Conservation (phyloP, 1,140 invertebrate species). For the Odontomachus brunneus region DNA sequence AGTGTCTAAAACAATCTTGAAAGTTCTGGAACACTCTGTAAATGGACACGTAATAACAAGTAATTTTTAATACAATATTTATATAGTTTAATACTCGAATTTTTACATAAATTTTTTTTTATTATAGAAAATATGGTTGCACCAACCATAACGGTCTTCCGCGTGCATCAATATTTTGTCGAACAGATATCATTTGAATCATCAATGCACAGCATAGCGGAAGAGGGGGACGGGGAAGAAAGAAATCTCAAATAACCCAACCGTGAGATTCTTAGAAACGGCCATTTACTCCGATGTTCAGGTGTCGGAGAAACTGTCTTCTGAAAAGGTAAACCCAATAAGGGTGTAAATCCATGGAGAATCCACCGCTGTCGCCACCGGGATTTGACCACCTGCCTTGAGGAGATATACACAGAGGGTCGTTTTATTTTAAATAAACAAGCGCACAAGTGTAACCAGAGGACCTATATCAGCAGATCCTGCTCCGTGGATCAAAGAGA, state of each 20-base stretch:
- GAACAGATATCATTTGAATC: too few relatives aligned
- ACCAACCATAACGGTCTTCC: too few relatives aligned
- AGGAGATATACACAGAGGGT: not conserved
- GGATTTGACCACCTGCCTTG: slow-evolving; percentile 14
- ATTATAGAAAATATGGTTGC: too few relatives aligned
- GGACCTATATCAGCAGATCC: not conserved
- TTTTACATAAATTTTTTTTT: too few relatives aligned
- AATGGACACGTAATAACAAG: too few relatives aligned
- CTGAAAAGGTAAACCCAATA: slow-evolving; percentile 23
- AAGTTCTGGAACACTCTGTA: too few relatives aligned
- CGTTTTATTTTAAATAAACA: slow-evolving; percentile 65
- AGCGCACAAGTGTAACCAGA: not conserved
- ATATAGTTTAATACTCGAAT: too few relatives aligned
- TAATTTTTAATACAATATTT: too few relatives aligned
- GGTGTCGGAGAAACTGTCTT: slow-evolving; percentile 4
- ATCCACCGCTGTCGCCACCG: slow-evolving; percentile 21
- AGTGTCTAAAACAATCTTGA: too few relatives aligned
- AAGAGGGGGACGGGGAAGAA: too few relatives aligned
- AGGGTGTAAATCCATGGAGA: slow-evolving; percentile 55
- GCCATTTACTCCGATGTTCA: slow-evolving; percentile 42
- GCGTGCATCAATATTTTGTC: too few relatives aligned
- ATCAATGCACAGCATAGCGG: too few relatives aligned
- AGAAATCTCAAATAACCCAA: slow-evolving; percentile 24
- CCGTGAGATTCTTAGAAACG: slow-evolving; percentile 34
- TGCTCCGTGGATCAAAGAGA: not conserved